Percentiles rank a stretch among this genome's conserved stretches.
Evolutionary conservation across 2,797 vertebrate species (phyloP).

Genomic region (Austrolebias charrua): DNA sequence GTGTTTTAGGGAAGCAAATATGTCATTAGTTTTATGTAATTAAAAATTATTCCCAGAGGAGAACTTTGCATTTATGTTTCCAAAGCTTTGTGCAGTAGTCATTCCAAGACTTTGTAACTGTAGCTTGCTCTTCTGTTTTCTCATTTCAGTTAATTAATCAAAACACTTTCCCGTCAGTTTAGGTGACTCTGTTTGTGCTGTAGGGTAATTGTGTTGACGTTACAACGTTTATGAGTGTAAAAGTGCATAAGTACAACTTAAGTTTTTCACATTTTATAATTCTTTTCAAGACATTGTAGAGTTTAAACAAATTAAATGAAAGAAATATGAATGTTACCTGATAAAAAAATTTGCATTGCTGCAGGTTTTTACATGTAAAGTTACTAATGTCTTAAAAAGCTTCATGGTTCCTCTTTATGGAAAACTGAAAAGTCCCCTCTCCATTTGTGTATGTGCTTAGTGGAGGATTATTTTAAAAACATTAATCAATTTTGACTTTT

Average conservation of each 20-base stretch:
- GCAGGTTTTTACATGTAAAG: not conserved
- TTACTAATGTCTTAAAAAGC: not conserved
- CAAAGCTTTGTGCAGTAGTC: conserved; percentile 20
- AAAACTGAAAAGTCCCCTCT: not conserved
- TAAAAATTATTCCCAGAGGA: conserved; percentile 50
- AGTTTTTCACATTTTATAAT: not conserved
- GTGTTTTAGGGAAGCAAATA: conserved; percentile 40
- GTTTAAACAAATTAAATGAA: not conserved
- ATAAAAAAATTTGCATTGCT: not conserved
- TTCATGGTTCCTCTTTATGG: not conserved
- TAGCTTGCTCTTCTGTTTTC: conserved; percentile 19
- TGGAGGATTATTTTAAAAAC: conserved; percentile 17
- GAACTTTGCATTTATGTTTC: conserved; percentile 42
- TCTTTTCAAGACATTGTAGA: not conserved
- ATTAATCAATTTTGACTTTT: not conserved
- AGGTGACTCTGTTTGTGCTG: not conserved
- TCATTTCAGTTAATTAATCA: not conserved
- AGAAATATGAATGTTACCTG: not conserved
- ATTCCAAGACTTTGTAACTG: not conserved
- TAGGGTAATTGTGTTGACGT: not conserved
- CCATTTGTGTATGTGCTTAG: not conserved
- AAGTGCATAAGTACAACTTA: too few relatives aligned
- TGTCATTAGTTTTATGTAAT: conserved; percentile 62
- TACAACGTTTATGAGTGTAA: not conserved
- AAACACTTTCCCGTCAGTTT: not conserved